Conservation (phyloP, 2,888 invertebrate species). For the Dyspetes luteomarginatus region DNA sequence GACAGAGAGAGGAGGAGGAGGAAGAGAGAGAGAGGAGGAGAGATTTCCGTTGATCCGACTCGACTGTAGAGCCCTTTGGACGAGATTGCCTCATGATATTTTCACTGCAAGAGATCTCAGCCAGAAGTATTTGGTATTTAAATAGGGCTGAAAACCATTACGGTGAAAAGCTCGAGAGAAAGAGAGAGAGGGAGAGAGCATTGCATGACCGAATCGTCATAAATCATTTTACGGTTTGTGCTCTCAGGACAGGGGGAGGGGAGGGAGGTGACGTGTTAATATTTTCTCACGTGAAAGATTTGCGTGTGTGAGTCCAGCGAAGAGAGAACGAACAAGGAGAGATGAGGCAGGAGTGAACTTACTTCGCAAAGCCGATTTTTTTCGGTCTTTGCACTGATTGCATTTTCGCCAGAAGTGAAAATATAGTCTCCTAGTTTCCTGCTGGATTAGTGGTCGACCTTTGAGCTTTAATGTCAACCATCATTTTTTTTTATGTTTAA, state of each 20-base stretch:
- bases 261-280: too few species aligned
- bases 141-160: slow-evolving; percentile 8
- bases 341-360: neutral
- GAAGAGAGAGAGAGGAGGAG: neutral
- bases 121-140: slow-evolving; percentile 1
- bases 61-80: neutral
- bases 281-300: too few species aligned
- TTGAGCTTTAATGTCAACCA: too few species aligned
- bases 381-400: neutral
- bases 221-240: neutral
- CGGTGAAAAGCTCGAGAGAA: neutral
- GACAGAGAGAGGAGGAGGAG: neutral
- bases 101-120: neutral
- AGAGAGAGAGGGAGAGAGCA: neutral
- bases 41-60: neutral
- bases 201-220: neutral
- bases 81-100: slow-evolving; percentile 18
- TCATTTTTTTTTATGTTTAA: too few species aligned
- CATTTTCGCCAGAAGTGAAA: neutral
- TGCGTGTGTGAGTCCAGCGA: neutral
- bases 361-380: slow-evolving; percentile 15
- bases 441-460: too few species aligned
- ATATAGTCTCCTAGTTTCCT: too few species aligned
- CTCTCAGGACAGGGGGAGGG: too few species aligned
- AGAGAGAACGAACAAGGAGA: neutral